phyloP scores from a whole-genome alignment of 2,113 vertebrate genomes.

The Ammodytes dubius region DNA sequence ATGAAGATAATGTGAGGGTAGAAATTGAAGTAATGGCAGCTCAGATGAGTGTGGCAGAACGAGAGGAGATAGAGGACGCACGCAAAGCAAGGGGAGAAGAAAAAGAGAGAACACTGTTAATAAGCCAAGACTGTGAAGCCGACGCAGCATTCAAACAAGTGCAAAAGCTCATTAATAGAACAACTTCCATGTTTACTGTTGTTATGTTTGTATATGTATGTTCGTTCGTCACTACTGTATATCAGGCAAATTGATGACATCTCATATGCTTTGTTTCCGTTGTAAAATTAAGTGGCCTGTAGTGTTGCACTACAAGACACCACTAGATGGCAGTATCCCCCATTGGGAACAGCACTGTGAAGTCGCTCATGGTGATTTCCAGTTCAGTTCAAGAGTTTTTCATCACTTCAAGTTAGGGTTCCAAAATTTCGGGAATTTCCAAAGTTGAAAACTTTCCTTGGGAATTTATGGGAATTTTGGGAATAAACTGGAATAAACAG shows the following conservation, averaged over 20 bases:
- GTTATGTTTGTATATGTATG: neutral
- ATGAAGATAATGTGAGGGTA: neutral
- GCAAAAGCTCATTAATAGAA: neutral
- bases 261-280: neutral
- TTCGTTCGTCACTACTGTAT: neutral
- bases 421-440: no score
- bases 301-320: neutral
- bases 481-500: no score
- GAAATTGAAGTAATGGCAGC: neutral
- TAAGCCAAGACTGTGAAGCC: slow-evolving; percentile 52
- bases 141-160: slow-evolving; percentile 20
- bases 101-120: slow-evolving; percentile 40
- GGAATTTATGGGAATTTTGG: no score
- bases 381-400: slow-evolving; percentile 13
- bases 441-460: no score
- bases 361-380: neutral
- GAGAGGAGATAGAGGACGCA: slow-evolving; percentile 14
- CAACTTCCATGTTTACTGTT: neutral
- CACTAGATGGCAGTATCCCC: slow-evolving; percentile 71
- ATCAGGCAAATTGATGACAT: neutral
- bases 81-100: neutral
- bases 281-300: neutral
- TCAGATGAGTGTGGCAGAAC: neutral
- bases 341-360: neutral
- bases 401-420: neutral